Base-by-base conservation (phyloP, 2,888 invertebrate species). In the Rapana venosa region DNA sequence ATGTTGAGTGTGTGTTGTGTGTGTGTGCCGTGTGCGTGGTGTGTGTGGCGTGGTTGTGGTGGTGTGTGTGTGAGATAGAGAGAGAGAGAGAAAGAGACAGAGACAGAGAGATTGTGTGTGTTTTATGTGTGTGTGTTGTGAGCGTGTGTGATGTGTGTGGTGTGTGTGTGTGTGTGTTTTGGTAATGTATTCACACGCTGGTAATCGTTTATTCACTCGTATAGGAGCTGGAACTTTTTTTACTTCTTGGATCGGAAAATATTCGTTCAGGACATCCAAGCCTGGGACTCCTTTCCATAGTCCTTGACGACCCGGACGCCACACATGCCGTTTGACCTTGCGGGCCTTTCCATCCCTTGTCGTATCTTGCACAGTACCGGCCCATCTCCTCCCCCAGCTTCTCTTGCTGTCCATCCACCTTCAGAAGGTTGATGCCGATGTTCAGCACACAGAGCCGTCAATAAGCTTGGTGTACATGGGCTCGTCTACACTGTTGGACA, bases 321-420 rank as follows among this genome's bases (percentile, higher is more conserved):
- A 97, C 99, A 99, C 90, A 99, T 98, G 94, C n/a, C n/a, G n/a
- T n/a, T 99, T 99, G 93, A 99, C 98, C 97, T 99, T 99, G 94
- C 99, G 97, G 92, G 99, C 99, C 96, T 99, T 99, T 95, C 99
- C 99, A n/a, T 94, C 99, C 99, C 96, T 98, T 99, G 97, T 99
- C 99, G 96, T n/a, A 99, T 98, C 97, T 99, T 99, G 97, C 99
- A 99, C 91, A 99, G 97, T 93, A n/a, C 99, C 99, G 87, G 99
- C 98, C 99, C 99, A 99, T 97, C n/a, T n/a, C n/a, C n/a, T 99
- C 99, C 86, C 99, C 99, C 90, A 99, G 97, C 96, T 99, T n/a
- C n/a, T 99, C 97, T 99, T 99, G 97, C 99, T 99, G 97, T 99
- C n/a, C 99, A 96, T 99, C 99, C 93, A 96, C 99, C 97, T 98